These are phyloP conservation scores for Bettongia penicillata DNA, from an alignment of 2,113 vertebrate genomes.

Conservation along the genomic window DNA sequence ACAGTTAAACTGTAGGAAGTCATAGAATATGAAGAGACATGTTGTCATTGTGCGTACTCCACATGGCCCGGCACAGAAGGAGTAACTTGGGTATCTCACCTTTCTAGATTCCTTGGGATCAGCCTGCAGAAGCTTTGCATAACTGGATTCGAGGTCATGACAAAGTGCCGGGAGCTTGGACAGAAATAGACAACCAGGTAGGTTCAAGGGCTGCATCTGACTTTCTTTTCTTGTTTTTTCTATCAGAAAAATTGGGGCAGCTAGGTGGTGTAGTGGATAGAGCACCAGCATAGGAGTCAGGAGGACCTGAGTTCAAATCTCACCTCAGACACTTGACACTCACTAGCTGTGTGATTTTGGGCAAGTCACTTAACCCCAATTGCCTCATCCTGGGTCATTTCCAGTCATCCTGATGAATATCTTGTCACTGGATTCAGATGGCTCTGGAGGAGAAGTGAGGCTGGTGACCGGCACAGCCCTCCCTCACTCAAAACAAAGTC, in stretches of 20 bases:
- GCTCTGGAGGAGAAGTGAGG: too few relatives aligned
- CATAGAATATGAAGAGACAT: not conserved
- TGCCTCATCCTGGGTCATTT: too few relatives aligned
- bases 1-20: not conserved
- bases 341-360: too few relatives aligned
- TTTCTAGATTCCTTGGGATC: slow-evolving; percentile 89
- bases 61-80: not conserved
- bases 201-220: slow-evolving; percentile 15
- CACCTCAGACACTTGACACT: too few relatives aligned
- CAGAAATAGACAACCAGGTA: slow-evolving; percentile 92
- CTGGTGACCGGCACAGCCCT: too few relatives aligned
- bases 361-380: too few relatives aligned
- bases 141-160: slow-evolving; percentile 99
- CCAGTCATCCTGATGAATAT: too few relatives aligned
- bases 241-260: not conserved
- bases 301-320: too few relatives aligned
- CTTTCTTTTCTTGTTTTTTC: not conserved
- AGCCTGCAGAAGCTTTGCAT: slow-evolving; percentile 91
- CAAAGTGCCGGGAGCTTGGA: slow-evolving; percentile 97
- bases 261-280: too few relatives aligned
- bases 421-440: too few relatives aligned
- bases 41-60: not conserved
- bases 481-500: too few relatives aligned
- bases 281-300: too few relatives aligned
- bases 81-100: slow-evolving; percentile 41